Evolutionary conservation across 1,140 invertebrate species (phyloP), one percentile per base, ranked within the genome.

Genomic region (Diorhabda carinulata): DNA sequence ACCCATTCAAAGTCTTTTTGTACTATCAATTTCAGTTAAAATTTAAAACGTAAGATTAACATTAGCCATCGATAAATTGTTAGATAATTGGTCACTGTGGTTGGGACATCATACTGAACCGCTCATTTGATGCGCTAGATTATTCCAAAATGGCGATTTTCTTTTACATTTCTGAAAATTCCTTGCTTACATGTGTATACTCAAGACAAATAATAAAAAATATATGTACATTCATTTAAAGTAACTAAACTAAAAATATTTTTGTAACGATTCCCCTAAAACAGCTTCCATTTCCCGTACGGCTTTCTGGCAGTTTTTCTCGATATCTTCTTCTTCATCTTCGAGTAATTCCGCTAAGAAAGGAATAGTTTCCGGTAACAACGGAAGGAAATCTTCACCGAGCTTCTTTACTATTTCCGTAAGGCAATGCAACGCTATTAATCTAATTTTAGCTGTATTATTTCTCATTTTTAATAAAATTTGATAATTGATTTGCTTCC

Each of bases 401-500:
- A 95, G 80, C 76, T 93, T 92, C 42, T 85, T 86, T 1, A 89
- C 91, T 59, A 93, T 87, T 68, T 90, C 87, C 10, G 90, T 87
- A 73, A 92, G 79, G 67, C 85, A 85, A 68, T 89, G 84, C 45
- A 92, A 81, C 2, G 87, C 84, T 43, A 84, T 74, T 5, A 89
- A 84, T 79, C 86, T 83, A 63, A 89, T 86, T 70, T 86, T 83
- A 2, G 90, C 83, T 64, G 88, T 87, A 73, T 87, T 85, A 76
- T 93, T 89, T 72, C 92, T 87, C 0, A 93, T 94, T 82, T 97
- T 97, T 58, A 97, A 82, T 10, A 97, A 82, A 64, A 96, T 88
- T 81, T 96, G 92, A 81, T 95, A 94, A 78, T 96, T 94, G 3
- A 97, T 82, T 73, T 91, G 87, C 78, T 96, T 96, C 89, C 95